These are phyloP conservation scores for Syngnathus floridae DNA, from an alignment of 2,113 vertebrate genomes.

Conservation along the genomic window DNA sequence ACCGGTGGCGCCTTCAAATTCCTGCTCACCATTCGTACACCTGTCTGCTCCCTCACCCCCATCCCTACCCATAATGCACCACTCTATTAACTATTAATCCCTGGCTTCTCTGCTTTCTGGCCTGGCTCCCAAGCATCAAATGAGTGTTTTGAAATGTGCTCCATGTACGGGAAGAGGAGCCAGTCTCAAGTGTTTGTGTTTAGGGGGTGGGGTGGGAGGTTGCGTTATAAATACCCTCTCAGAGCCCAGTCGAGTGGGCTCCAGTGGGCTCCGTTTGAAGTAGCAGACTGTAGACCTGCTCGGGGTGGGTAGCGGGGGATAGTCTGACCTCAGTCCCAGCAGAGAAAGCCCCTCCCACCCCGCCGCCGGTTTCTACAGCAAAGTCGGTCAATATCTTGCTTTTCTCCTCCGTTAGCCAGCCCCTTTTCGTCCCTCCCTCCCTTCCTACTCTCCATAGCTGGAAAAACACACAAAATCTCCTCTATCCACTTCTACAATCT, in stretches of 20 bases:
- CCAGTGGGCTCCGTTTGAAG: slow-evolving; percentile 73
- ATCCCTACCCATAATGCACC: slow-evolving; percentile 50
- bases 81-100: slow-evolving; percentile 65
- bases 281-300: slow-evolving; percentile 74
- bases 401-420: slow-evolving; percentile 50
- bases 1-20: slow-evolving; percentile 43
- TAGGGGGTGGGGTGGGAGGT: slow-evolving; percentile 19
- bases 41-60: slow-evolving; percentile 40
- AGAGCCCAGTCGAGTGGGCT: slow-evolving; percentile 67
- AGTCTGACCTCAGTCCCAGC: slow-evolving; percentile 69
- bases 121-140: slow-evolving; percentile 41
- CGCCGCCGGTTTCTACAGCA: slow-evolving; percentile 60
- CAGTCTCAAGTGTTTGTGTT: slow-evolving; percentile 55
- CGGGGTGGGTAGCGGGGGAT: slow-evolving; percentile 66
- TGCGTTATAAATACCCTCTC: slow-evolving; percentile 74
- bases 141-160: slow-evolving; percentile 61
- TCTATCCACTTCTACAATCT: slow-evolving; percentile 29
- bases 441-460: slow-evolving; percentile 24
- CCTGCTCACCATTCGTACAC: slow-evolving; percentile 14
- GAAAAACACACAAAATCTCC: slow-evolving; percentile 23
- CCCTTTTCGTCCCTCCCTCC: slow-evolving; percentile 42
- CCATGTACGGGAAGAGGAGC: slow-evolving; percentile 49
- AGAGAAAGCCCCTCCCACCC: slow-evolving; percentile 46
- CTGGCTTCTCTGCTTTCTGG: slow-evolving; percentile 28
- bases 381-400: slow-evolving; percentile 67